Evolutionary conservation across 2,888 invertebrate species (phyloP).

Genomic region (Cantharis lateralis): DNA sequence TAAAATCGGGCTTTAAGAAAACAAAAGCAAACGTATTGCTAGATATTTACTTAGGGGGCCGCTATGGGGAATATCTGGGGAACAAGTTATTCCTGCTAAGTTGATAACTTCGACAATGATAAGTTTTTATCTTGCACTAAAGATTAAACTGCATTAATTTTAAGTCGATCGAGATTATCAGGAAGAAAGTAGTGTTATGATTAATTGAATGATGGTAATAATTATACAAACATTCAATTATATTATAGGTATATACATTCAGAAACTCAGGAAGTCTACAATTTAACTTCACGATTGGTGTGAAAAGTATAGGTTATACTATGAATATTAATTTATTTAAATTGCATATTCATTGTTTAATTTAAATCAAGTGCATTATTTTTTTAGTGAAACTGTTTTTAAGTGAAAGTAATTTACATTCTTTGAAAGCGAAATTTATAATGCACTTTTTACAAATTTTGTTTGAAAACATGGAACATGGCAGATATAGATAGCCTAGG

Average conservation of each 20-base stretch:
- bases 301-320: neutral
- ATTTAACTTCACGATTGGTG: neutral
- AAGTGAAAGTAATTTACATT: neutral
- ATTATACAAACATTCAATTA: too few species aligned
- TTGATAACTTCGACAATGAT: too few species aligned
- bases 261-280: neutral
- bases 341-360: neutral
- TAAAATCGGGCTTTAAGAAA: too few species aligned
- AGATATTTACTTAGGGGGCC: too few species aligned
- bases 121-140: too few species aligned
- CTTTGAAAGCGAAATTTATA: neutral
- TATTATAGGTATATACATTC: neutral
- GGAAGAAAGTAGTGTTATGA: neutral
- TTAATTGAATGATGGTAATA: too few species aligned
- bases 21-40: too few species aligned
- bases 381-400: neutral
- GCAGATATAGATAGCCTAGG: too few species aligned
- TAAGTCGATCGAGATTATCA: neutral
- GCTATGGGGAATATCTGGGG: too few species aligned
- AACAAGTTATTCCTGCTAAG: too few species aligned
- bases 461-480: too few species aligned
- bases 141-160: too few species aligned
- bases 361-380: neutral
- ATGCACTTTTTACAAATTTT: neutral
- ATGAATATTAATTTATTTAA: neutral